Conservation (phyloP, 2,113 vertebrate genomes). For the Hydrochoerus hydrochaeris region DNA sequence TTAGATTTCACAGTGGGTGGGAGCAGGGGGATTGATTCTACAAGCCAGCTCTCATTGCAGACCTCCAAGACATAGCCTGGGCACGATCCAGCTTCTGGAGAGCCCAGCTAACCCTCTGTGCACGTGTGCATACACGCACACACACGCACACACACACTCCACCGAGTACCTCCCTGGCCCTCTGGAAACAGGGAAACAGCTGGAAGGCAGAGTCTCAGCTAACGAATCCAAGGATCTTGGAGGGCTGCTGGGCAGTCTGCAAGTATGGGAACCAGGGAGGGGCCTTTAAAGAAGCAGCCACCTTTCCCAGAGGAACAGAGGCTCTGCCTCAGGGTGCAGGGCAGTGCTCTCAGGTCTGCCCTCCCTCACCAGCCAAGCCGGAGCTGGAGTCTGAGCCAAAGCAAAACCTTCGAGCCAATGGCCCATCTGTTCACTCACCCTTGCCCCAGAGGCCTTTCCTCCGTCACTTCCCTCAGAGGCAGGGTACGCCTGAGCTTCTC, state of each 20-base stretch:
- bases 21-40: background rate
- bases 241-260: background rate
- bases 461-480: background rate
- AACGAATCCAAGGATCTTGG: background rate
- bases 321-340: accelerated
- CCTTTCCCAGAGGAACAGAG: background rate
- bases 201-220: background rate
- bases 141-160: too few species aligned
- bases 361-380: background rate
- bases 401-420: background rate
- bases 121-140: accelerated
- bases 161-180: background rate
- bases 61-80: background rate
- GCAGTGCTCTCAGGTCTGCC: background rate
- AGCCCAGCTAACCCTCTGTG: background rate
- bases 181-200: background rate
- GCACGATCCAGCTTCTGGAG: background rate
- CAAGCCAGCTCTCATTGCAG: slow-evolving; percentile 40
- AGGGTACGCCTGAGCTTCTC: background rate
- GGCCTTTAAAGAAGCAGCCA: background rate
- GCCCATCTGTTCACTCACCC: background rate
- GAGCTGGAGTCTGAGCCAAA: background rate
- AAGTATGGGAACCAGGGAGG: too few species aligned
- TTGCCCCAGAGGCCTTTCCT: background rate
- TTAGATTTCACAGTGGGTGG: background rate